Conservation (phyloP, 2,797 vertebrate genomes). For the Selene dorsalis region DNA sequence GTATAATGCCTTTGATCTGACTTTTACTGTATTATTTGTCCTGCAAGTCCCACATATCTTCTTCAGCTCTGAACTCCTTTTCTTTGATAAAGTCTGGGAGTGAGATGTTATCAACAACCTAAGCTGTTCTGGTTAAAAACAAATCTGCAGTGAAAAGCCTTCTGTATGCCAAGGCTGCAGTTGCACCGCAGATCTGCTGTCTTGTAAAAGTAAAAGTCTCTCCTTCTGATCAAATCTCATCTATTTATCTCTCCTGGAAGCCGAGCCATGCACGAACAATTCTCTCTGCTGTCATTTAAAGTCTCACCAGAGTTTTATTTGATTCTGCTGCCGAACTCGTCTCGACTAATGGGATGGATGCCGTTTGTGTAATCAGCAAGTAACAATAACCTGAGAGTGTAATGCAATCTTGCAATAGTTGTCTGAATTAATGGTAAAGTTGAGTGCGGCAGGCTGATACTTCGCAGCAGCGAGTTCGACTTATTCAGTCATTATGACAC, state of each 20-base stretch:
- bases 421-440: conserved; percentile 59
- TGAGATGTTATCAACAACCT: conserved; percentile 51
- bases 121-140: conserved; percentile 48
- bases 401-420: conserved; percentile 50
- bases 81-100: conserved; percentile 29
- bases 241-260: conserved; percentile 62
- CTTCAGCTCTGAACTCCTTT: conserved; percentile 6
- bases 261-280: conserved; percentile 40
- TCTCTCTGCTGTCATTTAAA: conserved; percentile 45
- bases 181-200: conserved; percentile 57
- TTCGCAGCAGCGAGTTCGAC: conserved; percentile 54
- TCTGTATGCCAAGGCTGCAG: conserved; percentile 68
- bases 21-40: conserved; percentile 18
- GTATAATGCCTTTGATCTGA: not conserved
- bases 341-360: conserved; percentile 41
- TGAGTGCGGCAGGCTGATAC: conserved; percentile 51
- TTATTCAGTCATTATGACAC: conserved; percentile 75
- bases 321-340: conserved; percentile 32
- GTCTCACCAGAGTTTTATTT: conserved; percentile 30
- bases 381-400: conserved; percentile 52
- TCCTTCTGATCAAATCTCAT: conserved; percentile 45
- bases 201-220: conserved; percentile 56
- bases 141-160: conserved; percentile 64
- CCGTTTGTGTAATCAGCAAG: conserved; percentile 68
- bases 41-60: not conserved